phyloP scores from a whole-genome alignment of 2,888 invertebrate species.

The Acanthosepion lycidas region DNA sequence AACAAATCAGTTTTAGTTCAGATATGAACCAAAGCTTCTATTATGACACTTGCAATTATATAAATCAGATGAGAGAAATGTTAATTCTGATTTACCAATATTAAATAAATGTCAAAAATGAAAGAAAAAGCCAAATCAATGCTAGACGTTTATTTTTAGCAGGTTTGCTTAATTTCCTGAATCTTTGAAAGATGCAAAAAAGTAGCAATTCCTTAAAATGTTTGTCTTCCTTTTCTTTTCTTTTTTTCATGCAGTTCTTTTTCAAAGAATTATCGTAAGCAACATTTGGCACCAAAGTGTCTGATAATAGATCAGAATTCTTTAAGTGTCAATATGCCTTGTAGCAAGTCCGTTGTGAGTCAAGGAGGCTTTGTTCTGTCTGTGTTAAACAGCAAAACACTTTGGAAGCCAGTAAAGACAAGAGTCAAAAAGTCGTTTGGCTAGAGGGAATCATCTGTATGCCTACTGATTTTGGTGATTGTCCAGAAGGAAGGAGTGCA shows the following conservation, averaged over 20 bases:
- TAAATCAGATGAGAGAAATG: no score
- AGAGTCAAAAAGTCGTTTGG: neutral
- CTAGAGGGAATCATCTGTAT: neutral
- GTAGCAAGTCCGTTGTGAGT: neutral
- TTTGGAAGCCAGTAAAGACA: neutral
- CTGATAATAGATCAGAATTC: constrained; percentile 15
- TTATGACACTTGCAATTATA: no score
- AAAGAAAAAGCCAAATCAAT: neutral
- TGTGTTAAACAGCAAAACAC: constrained; percentile 4
- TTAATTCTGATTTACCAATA: no score
- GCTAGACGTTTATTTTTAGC: neutral
- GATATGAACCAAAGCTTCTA: no score
- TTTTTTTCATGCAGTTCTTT: neutral
- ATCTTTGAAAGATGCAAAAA: neutral
- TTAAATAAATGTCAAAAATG: no score
- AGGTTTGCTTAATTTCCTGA: neutral
- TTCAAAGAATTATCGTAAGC: neutral
- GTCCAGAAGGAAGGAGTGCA: neutral
- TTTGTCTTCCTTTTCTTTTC: neutral
- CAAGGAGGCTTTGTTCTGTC: neutral
- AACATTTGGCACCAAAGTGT: constrained; percentile 33
- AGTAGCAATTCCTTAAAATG: neutral
- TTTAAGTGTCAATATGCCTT: constrained; percentile 21
- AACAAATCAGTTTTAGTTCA: no score
- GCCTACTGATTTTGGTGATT: neutral